Evolutionary conservation across 2,888 invertebrate genomes (phyloP), one percentile per base, ranked within the genome.

Genomic region (Heliconius ismenius): DNA sequence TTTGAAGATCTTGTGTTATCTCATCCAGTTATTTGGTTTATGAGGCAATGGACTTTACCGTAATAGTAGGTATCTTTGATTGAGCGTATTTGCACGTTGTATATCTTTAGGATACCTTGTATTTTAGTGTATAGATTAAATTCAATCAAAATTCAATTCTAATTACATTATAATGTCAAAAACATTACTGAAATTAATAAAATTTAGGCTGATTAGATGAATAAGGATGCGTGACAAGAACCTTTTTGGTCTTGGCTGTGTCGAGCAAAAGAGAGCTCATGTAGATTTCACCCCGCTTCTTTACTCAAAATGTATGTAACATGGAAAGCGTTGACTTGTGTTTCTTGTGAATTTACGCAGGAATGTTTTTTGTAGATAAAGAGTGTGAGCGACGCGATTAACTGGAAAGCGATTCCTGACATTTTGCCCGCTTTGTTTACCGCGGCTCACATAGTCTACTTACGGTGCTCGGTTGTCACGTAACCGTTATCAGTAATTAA

Each of bases 191-290:
- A 83, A 85, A 85, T 84, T 85, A 83, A 85, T 84, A 85, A 86
- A 85, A 84, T 86, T 84, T 80, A 83, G 43, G 60, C 79, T 78
- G 81, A 80, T 82, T 82, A 82, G 82, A 78, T 81, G 81, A 85
- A 87, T 87, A 84, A 86, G 85, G 85, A 89, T 86, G 89, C 89
- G 86, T 86, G 86, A 87, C 86, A 87, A 88, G 86, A 82, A 82
- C 86, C 86, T 92, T 90, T 91, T 91, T 89, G 84, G 85, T 83
- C 88, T 90, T 88, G 89, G 90, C 90, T 87, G 90, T 89, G 87
- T 88, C 86, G 83, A 86, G 86, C 85, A 88, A 90, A 89, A 85
- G 86, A 82, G 86, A 84, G 83, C 86, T 86, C 87, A 84, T 86
- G 84, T 83, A 84, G 83, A 83, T 86, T 86, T 83, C 84, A 84